Evolutionary conservation across 1,140 invertebrate species (phyloP), one percentile per base, ranked within the genome.

Genomic region (Heliothis subflexa): DNA sequence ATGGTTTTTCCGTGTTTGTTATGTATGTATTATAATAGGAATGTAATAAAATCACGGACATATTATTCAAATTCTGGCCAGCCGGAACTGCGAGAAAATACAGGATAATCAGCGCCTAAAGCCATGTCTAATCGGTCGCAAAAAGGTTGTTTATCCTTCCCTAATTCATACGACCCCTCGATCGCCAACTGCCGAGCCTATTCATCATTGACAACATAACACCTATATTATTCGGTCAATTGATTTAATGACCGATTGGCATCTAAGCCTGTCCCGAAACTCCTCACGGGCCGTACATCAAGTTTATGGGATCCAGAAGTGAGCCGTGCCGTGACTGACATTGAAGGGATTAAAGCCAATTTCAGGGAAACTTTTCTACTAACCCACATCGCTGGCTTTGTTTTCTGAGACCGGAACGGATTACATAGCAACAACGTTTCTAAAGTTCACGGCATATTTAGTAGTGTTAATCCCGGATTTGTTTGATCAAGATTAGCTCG

Each of bases 211-310:
- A 47, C 62, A 66, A 47, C 16, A 18, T 66, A 66, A 66, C 62
- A 47, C 40, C 62, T 40, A 18, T 66, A 66, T 66, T n/a, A 66
- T 66, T 40, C 62, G 33, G n/a, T 64, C 40, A 16, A 18, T 18
- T 66, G 62, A 66, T 66, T 66, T 66, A 66, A 66, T 66, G 62
- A 47, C 40, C 62, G 62, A 66, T 66, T 66, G 62, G 16, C 40
- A 47, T 47, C 62, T 16, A 47, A 66, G 18, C 14, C 16, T 40
- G 62, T 21, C 16, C 40, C 40, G 16, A 64, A 47, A 47, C 62
- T 66, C 47, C 16, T 16, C 40, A 66, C 62, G 16, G 45, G 12
- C 28, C 14, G 28, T 62, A 18, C 47, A 64, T 64, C 61, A 47
- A 45, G 61, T 64, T 64, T 66, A 66, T 66, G 18, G 62, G 62